Evolutionary conservation across 2,797 vertebrate genomes (phyloP).

Genomic region (Sciurus vulgaris): DNA sequence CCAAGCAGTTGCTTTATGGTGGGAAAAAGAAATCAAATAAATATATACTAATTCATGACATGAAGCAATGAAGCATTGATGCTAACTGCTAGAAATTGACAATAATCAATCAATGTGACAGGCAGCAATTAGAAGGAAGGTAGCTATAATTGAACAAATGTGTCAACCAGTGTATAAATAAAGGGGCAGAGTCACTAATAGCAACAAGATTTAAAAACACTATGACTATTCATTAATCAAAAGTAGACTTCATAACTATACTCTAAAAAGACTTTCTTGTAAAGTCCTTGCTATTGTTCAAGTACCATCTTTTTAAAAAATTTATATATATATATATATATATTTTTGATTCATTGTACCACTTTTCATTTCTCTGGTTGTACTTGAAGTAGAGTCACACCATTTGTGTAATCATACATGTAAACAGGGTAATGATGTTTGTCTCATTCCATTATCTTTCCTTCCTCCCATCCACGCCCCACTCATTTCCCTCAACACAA

Average conservation of each 20-base stretch:
- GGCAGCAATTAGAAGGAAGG: constrained; percentile 63
- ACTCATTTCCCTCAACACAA: too few relatives aligned
- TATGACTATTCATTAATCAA: constrained; percentile 54
- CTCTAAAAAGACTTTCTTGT: background rate
- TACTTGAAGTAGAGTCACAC: too few relatives aligned
- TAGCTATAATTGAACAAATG: constrained; percentile 63
- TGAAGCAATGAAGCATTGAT: constrained; percentile 45
- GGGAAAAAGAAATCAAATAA: constrained; percentile 54
- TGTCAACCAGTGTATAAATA: constrained; percentile 38
- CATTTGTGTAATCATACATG: too few relatives aligned
- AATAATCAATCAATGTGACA: constrained; percentile 71
- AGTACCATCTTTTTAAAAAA: too few relatives aligned
- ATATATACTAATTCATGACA: constrained; percentile 2
- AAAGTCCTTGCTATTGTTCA: constrained; percentile 9
- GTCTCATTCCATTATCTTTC: too few relatives aligned
- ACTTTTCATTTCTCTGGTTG: too few relatives aligned
- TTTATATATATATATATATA: too few relatives aligned
- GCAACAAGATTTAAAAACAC: constrained; percentile 42
- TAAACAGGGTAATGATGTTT: too few relatives aligned
- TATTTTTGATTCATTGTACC: too few relatives aligned
- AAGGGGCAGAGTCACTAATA: constrained; percentile 64
- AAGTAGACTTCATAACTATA: background rate
- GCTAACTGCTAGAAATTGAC: constrained; percentile 58
- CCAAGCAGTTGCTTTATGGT: constrained; percentile 9
- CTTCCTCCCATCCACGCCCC: too few relatives aligned